phyloP scores from a whole-genome alignment of 1,140 invertebrate species.

The Euwallacea fornicatus region DNA sequence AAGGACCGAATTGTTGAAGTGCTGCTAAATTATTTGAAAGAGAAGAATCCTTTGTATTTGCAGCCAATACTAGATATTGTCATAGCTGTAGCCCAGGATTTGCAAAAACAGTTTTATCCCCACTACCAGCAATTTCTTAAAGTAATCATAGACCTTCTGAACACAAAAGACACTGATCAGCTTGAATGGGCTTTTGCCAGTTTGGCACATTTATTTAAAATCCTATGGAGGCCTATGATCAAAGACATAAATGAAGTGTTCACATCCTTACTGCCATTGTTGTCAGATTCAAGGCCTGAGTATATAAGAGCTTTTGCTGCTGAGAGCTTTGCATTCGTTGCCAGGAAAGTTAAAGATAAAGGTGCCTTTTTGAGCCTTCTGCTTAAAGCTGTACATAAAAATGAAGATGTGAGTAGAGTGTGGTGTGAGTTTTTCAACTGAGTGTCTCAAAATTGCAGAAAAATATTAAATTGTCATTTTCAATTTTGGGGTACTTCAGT shows the following conservation, averaged over 20 bases:
- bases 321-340: constrained; percentile 91
- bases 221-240: constrained; percentile 78
- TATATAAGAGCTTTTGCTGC: constrained; percentile 93
- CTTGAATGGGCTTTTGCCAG: constrained; percentile 82
- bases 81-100: constrained; percentile 80
- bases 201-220: constrained; percentile 88
- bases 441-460: not conserved
- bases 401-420: constrained; percentile 64
- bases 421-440: not conserved
- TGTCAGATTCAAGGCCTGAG: constrained; percentile 69
- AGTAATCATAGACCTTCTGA: constrained; percentile 70
- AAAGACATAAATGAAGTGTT: constrained; percentile 77
- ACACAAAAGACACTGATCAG: constrained; percentile 77
- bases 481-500: no score
- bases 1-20: constrained; percentile 75
- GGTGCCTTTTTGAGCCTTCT: constrained; percentile 72
- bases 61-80: constrained; percentile 83
- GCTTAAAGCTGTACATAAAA: constrained; percentile 65
- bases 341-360: constrained; percentile 83
- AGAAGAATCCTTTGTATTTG: constrained; percentile 69
- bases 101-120: constrained; percentile 83
- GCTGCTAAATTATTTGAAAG: constrained; percentile 70
- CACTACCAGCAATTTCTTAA: constrained; percentile 74
- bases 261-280: constrained; percentile 71
- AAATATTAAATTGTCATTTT: no score